A percentile compares a stretch with the other conserved stretches of the same genome.
phyloP scores from a whole-genome alignment of 2,888 invertebrate species.

The Electrophaes corylata region DNA sequence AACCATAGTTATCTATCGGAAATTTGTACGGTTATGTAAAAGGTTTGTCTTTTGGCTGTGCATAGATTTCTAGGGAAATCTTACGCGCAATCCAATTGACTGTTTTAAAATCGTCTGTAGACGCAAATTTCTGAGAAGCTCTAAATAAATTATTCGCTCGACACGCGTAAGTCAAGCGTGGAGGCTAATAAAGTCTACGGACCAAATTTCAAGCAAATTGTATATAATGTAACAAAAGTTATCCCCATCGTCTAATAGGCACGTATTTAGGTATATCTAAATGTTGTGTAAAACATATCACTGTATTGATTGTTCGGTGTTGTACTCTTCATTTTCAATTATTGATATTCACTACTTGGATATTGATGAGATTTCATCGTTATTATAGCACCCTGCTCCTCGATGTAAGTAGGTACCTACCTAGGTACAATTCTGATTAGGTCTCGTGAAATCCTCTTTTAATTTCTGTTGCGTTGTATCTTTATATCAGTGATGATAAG shows the following conservation, averaged over 20 bases:
- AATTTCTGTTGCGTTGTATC: slow-evolving; percentile 50
- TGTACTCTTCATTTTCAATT: slow-evolving; percentile 36
- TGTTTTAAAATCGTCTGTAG: neutral
- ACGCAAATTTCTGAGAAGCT: neutral
- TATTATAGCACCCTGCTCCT: slow-evolving; percentile 71
- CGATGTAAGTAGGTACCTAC: slow-evolving; percentile 28
- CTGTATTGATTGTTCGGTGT: slow-evolving; percentile 37
- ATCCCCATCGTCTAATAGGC: slow-evolving; percentile 13
- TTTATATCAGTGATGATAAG: slow-evolving; percentile 38
- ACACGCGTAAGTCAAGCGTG: slow-evolving; percentile 19
- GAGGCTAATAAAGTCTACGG: slow-evolving; percentile 27
- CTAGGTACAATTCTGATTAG: slow-evolving; percentile 17
- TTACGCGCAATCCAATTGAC: neutral
- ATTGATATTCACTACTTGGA: slow-evolving; percentile 17
- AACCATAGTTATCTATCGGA: neutral
- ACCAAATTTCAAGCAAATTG: slow-evolving; percentile 29
- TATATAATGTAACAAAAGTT: slow-evolving; percentile 16
- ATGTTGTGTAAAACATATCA: slow-evolving; percentile 40
- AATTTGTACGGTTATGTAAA: neutral
- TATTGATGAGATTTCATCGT: slow-evolving; percentile 44
- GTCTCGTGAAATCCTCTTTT: slow-evolving; percentile 38
- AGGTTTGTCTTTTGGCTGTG: no score
- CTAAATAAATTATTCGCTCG: neutral
- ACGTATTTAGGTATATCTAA: slow-evolving; percentile 21
- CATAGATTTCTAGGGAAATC: neutral